A percentile compares a stretch with the other conserved stretches of the same genome.
Evolutionary conservation across 2,797 vertebrate species (phyloP).

Genomic region (Amazona finschi): DNA sequence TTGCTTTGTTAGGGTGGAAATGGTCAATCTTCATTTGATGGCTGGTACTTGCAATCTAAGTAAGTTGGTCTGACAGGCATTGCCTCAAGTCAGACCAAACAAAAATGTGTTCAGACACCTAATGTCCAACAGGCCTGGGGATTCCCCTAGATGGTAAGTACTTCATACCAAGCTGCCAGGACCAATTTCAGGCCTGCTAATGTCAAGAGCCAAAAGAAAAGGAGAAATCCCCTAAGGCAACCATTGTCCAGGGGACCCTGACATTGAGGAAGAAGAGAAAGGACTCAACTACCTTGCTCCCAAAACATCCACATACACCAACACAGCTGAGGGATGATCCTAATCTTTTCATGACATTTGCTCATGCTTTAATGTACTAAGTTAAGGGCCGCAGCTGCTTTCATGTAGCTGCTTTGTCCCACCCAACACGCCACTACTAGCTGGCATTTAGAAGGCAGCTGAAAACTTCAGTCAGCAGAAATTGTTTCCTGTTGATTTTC

Average conservation of each 20-base stretch:
- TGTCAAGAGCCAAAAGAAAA: slow-evolving; percentile 8
- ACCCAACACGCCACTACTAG: background rate
- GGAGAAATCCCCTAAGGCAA: slow-evolving; percentile 14
- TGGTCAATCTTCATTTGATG: background rate
- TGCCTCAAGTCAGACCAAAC: background rate
- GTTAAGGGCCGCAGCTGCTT: background rate
- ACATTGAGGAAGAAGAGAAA: background rate
- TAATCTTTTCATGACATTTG: background rate
- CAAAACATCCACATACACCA: background rate
- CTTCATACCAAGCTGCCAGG: slow-evolving; percentile 36
- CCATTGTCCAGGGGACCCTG: background rate
- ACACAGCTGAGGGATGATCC: background rate
- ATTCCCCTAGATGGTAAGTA: background rate
- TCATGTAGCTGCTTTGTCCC: background rate
- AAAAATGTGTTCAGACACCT: slow-evolving; percentile 38
- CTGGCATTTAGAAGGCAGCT: slow-evolving; percentile 7
- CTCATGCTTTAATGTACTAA: background rate
- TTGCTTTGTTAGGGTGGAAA: background rate
- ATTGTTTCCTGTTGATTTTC: slow-evolving; percentile 64
- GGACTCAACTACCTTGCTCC: background rate
- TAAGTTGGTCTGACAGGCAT: slow-evolving; percentile 12
- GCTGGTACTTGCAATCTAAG: background rate
- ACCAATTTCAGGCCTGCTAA: slow-evolving; percentile 44
- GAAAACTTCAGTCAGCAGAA: slow-evolving; percentile 53
- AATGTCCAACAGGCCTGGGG: slow-evolving; percentile 4